Conservation (phyloP, 2,888 invertebrate species). For the Chaetogeoica ovagalla region DNA sequence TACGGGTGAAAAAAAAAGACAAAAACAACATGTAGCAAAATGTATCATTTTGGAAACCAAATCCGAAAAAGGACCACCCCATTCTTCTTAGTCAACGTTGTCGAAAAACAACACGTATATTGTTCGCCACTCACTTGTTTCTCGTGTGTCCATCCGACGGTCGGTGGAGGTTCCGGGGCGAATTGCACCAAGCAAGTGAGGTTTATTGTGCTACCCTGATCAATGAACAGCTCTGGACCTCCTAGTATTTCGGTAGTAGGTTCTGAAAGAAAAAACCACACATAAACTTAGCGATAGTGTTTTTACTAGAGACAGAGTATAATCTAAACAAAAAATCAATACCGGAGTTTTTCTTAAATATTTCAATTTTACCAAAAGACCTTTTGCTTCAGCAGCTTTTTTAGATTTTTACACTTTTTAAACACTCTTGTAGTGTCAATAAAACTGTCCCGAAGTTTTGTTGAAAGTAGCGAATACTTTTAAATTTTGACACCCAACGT, state of each 20-base stretch:
- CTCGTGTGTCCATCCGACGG: constrained; percentile 84
- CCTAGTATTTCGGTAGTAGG: constrained; percentile 81
- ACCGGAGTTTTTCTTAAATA: too few species aligned
- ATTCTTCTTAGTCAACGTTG: constrained; percentile 51
- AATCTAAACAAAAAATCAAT: too few species aligned
- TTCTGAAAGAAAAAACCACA: constrained; percentile 64
- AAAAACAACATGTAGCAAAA: constrained; percentile 32
- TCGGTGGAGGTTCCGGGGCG: constrained; percentile 81
- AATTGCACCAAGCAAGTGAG: constrained; percentile 81
- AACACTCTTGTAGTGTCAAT: too few species aligned
- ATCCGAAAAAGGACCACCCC: constrained; percentile 34
- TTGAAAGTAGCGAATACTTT: too few species aligned
- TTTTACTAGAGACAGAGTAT: too few species aligned
- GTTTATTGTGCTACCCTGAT: constrained; percentile 86
- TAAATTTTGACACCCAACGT: too few species aligned
- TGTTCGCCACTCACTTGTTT: constrained; percentile 61
- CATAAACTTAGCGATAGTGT: too few species aligned
- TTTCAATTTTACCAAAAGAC: too few species aligned
- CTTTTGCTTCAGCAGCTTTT: too few species aligned
- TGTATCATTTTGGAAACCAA: constrained; percentile 42
- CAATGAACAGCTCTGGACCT: constrained; percentile 80
- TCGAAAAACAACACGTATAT: constrained; percentile 40
- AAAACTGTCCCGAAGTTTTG: too few species aligned
- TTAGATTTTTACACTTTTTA: too few species aligned
- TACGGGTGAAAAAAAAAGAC: not conserved